Base-by-base conservation (phyloP, 2,113 vertebrate species). In the rabbit (Oryctolagus cuniculus) region DNA sequence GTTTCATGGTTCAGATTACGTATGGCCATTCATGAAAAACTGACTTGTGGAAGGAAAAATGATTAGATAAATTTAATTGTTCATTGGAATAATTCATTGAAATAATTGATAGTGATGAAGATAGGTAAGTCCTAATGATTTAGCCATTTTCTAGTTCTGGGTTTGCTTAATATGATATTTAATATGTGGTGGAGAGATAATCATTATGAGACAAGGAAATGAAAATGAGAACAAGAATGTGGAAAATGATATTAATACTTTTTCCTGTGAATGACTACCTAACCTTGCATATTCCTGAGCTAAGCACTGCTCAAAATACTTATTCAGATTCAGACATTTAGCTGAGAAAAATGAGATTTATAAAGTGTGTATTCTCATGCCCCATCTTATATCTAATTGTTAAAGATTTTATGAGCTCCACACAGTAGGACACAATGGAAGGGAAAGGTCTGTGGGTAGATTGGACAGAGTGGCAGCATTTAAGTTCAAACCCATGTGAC, bases 1-100 rank as follows among this genome's bases (percentile, higher is more conserved):
- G 10, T 85, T 97, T 93, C 61, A 79, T 70, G 12, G 95, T 75
- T 96, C 72, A 73, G 81, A 61, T 91, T 96, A 87, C 91, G 12
- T 83, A 87, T 49, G 13, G 92, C 3, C n/a, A 92, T 55, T 44
- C 5, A 58, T 55, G 10, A 34, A 90, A 64, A 44, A 77, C 2
- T 74, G 78, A 90, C 6, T 10, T 67, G 4, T 79, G 12, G 21
- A 13, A 89, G 95, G 81, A 22, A 74, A 93, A 53, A 80, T 36
- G 58, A 70, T 73, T 55, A 21, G 55, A 80, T 3, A 10, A 73
- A 29, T n/a, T n/a, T 58, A 25, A 7, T 92, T 63, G 4, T 31
- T 93, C 91, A 24, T 44, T 67, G n/a, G 36, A 93, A 44, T 31
- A 44, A 24, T 95, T 84, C 2, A 49, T 79, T 64, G 44, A 1